A percentile compares a stretch with the other conserved stretches of the same genome.
Evolutionary conservation across 2,888 invertebrate genomes (phyloP).

Genomic region (Bhutanitis thaidina): DNA sequence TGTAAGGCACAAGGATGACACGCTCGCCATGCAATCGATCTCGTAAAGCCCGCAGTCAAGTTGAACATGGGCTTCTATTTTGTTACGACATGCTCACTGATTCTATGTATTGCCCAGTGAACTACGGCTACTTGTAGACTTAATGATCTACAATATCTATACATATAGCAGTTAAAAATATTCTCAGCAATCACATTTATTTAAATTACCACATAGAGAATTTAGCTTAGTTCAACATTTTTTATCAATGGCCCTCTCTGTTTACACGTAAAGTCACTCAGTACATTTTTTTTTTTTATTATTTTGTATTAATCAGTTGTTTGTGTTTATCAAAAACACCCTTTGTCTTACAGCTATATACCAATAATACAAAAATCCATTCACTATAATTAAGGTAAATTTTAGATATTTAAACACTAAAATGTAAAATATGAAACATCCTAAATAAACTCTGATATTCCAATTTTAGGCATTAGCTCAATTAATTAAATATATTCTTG

Average conservation of each 20-base stretch:
- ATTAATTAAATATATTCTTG: slow-evolving; percentile 76
- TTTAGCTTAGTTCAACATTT: slow-evolving; percentile 78
- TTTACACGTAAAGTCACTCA: slow-evolving; percentile 80
- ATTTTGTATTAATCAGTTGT: slow-evolving; percentile 76
- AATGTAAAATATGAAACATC: slow-evolving; percentile 80
- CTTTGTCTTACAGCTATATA: slow-evolving; percentile 77
- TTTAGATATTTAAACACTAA: slow-evolving; percentile 80
- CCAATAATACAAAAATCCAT: slow-evolving; percentile 80
- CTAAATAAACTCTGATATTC: slow-evolving; percentile 81
- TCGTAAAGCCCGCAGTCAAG: slow-evolving; percentile 13
- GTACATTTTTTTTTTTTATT: slow-evolving; percentile 66
- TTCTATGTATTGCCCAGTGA: slow-evolving; percentile 34
- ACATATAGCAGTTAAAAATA: slow-evolving; percentile 75
- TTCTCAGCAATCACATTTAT: slow-evolving; percentile 77
- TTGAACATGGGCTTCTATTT: slow-evolving; percentile 8
- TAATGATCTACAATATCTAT: slow-evolving; percentile 68
- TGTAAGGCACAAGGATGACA: slow-evolving; percentile 20
- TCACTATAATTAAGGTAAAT: slow-evolving; percentile 79
- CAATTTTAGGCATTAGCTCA: slow-evolving; percentile 79
- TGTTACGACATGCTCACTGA: slow-evolving; percentile 22
- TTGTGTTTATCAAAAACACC: slow-evolving; percentile 76
- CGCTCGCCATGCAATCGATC: slow-evolving; percentile 11
- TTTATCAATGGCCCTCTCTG: slow-evolving; percentile 77
- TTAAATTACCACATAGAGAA: slow-evolving; percentile 77
- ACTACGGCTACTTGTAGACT: slow-evolving; percentile 50